Evolutionary conservation across 2,797 vertebrate species (phyloP).

Genomic region (Phoxinus dragarum): DNA sequence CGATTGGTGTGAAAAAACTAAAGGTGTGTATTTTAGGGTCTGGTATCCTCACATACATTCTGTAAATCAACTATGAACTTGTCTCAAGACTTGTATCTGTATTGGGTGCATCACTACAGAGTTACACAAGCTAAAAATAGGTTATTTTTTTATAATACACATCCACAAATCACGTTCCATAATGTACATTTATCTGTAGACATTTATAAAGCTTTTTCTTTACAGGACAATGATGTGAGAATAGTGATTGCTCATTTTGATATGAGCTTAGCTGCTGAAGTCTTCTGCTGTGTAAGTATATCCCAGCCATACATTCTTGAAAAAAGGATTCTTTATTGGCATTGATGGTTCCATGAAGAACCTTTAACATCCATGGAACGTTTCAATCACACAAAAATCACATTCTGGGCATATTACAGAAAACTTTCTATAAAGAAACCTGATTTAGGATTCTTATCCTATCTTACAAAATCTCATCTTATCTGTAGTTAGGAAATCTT

Average conservation of each 20-base stretch:
- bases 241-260: constrained; percentile 89
- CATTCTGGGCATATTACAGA: too few species aligned
- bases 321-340: background rate
- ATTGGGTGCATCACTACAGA: background rate
- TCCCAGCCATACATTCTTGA: background rate
- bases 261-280: constrained; percentile 83
- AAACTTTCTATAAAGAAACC: background rate
- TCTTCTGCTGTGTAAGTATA: constrained; percentile 93
- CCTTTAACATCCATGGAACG: background rate
- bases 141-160: background rate
- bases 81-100: background rate
- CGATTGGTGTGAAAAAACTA: constrained; percentile 82
- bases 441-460: too few species aligned
- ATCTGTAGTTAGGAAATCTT: too few species aligned
- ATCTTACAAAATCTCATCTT: too few species aligned
- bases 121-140: background rate
- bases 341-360: background rate
- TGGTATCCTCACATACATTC: background rate
- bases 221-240: constrained; percentile 85
- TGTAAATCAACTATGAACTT: background rate
- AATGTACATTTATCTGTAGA: background rate
- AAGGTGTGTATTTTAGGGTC: constrained; percentile 79
- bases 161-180: background rate
- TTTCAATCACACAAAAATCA: background rate
- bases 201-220: background rate